A percentile compares a stretch with the other conserved stretches of the same genome.
These are phyloP conservation scores for Morpho achilles DNA, from an alignment of 2,888 invertebrate genomes.

Conservation along the genomic window DNA sequence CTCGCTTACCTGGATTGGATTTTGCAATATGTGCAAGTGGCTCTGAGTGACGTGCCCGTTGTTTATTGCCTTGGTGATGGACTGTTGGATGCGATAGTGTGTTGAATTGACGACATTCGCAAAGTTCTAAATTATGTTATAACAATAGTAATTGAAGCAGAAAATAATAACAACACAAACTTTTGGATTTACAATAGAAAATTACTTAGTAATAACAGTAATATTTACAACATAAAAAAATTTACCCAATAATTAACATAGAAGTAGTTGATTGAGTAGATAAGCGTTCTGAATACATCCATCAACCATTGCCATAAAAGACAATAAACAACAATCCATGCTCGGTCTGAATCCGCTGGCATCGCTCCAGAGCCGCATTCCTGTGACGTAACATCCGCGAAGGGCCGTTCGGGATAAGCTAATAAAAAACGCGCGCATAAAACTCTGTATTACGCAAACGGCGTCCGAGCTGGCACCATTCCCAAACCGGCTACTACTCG, in stretches of 20 bases:
- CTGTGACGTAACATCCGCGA: slow-evolving; percentile 75
- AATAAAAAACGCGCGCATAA: slow-evolving; percentile 64
- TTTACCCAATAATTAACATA: neutral
- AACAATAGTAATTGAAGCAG: neutral
- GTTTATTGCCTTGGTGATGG: slow-evolving; percentile 39
- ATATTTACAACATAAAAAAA: neutral
- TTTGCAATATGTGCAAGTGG: slow-evolving; percentile 56
- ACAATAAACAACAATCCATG: slow-evolving; percentile 69
- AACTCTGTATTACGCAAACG: slow-evolving; percentile 70
- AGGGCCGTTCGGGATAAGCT: slow-evolving; percentile 65
- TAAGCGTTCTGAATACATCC: slow-evolving; percentile 41
- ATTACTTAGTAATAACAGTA: neutral
- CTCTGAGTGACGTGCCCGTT: slow-evolving; percentile 39
- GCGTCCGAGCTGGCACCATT: slow-evolving; percentile 65
- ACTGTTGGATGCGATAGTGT: slow-evolving; percentile 29
- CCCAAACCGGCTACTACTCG: slow-evolving; percentile 71
- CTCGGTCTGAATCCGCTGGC: slow-evolving; percentile 68
- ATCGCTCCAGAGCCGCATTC: slow-evolving; percentile 63
- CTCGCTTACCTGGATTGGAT: slow-evolving; percentile 60
- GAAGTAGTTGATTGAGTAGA: no score
- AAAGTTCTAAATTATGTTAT: neutral
- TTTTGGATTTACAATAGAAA: neutral
- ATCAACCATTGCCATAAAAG: slow-evolving; percentile 73
- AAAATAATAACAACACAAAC: no score
- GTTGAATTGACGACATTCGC: slow-evolving; percentile 12